Evolutionary conservation across 2,113 vertebrate genomes (phyloP).

Genomic region (Gallinago jamesoni): DNA sequence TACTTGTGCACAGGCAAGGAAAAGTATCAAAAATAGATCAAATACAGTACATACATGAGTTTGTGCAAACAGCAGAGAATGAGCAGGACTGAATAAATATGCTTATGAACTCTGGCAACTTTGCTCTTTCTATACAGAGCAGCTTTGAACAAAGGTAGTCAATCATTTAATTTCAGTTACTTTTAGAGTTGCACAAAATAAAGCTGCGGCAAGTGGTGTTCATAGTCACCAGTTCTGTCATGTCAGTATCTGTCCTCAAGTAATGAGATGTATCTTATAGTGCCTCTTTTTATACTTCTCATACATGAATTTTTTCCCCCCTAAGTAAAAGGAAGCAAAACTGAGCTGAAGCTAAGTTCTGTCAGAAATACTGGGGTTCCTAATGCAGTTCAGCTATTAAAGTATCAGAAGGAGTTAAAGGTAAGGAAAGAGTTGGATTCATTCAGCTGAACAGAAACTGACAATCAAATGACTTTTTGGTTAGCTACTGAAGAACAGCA

Average conservation of each 20-base stretch:
- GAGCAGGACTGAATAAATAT: neutral
- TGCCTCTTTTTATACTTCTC: neutral
- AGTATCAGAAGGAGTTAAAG: neutral
- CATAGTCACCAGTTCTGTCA: neutral
- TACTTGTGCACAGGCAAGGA: neutral
- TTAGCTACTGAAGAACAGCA: neutral
- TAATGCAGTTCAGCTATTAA: neutral
- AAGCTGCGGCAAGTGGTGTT: neutral
- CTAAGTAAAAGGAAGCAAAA: neutral
- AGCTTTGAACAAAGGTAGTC: neutral
- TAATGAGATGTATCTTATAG: neutral
- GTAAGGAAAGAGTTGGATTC: neutral
- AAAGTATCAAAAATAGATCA: neutral
- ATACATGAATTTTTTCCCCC: neutral
- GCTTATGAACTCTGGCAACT: neutral
- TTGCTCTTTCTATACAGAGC: neutral
- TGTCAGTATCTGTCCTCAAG: neutral
- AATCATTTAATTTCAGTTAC: neutral
- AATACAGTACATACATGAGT: neutral
- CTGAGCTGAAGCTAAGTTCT: neutral
- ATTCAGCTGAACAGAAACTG: neutral
- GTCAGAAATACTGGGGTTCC: neutral
- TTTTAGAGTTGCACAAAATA: neutral
- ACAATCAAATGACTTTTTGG: neutral
- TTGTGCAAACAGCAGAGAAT: neutral